Evolutionary conservation across 2,888 invertebrate species (phyloP).

Genomic region (Thalpophila matura): DNA sequence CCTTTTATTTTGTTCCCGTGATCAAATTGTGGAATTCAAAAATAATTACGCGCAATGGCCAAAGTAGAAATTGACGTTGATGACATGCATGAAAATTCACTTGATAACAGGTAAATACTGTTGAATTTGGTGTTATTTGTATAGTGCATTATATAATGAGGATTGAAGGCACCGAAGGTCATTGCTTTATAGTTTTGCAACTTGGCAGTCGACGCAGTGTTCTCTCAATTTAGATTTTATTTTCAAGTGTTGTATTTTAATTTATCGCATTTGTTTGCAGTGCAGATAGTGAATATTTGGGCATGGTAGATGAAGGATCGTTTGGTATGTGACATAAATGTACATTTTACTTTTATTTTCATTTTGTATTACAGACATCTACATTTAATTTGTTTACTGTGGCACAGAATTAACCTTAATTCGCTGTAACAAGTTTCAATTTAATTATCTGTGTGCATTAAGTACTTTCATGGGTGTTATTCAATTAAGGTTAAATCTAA

Average conservation of each 20-base stretch:
- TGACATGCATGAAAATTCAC: slow-evolving; percentile 91
- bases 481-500: slow-evolving; percentile 74
- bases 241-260: slow-evolving; percentile 62
- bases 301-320: slow-evolving; percentile 85
- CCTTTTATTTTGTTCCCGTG: slow-evolving; percentile 93
- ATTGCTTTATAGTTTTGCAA: slow-evolving; percentile 79
- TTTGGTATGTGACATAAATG: slow-evolving; percentile 77
- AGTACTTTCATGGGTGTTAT: slow-evolving; percentile 47
- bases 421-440: slow-evolving; percentile 61
- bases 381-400: slow-evolving; percentile 51
- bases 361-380: slow-evolving; percentile 3
- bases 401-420: slow-evolving; percentile 44
- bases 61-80: slow-evolving; percentile 89
- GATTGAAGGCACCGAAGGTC: slow-evolving; percentile 83
- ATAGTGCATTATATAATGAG: slow-evolving; percentile 82
- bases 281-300: slow-evolving; percentile 86
- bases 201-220: slow-evolving; percentile 78
- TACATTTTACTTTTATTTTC: slow-evolving; percentile 5
- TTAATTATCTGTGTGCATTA: slow-evolving; percentile 66
- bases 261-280: slow-evolving; percentile 78
- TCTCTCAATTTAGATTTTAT: slow-evolving; percentile 66
- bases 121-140: slow-evolving; percentile 56
- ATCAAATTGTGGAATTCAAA: slow-evolving; percentile 93
- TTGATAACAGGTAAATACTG: slow-evolving; percentile 91
- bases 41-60: slow-evolving; percentile 90